Percentiles rank a stretch among this genome's conserved stretches.
Conservation (phyloP, 2,888 invertebrate species). For the Teleiodes luculella region DNA sequence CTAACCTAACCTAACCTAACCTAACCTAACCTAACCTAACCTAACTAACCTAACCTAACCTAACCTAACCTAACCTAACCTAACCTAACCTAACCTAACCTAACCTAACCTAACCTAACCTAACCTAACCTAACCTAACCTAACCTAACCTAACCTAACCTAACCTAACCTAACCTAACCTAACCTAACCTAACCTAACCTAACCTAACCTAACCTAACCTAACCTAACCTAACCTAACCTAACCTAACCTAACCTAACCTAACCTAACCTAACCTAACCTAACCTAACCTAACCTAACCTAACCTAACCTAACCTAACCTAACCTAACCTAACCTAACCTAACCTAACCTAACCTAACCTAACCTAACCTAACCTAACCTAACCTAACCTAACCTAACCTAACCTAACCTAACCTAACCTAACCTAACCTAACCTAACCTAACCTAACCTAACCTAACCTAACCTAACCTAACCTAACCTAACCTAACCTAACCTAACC, state of each 20-base stretch:
- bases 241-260: conserved; percentile 3
- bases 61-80: conserved; percentile 24
- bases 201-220: conserved; percentile 29
- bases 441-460: neutral
- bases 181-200: conserved; percentile 30
- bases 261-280: conserved; percentile 23
- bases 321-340: conserved; percentile 27
- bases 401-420: too few relatives aligned
- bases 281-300: conserved; percentile 27
- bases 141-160: conserved; percentile 23
- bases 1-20: conserved; percentile 25
- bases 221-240: conserved; percentile 27
- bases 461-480: neutral
- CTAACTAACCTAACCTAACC: conserved; percentile 27
- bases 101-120: conserved; percentile 28
- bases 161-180: neutral
- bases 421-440: too few relatives aligned
- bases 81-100: conserved; percentile 27
- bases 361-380: conserved; percentile 20
- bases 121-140: conserved; percentile 28
- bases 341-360: conserved; percentile 29
- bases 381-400: neutral
- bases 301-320: conserved; percentile 26
- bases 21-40: conserved; percentile 27
- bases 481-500: conserved; percentile 28